phyloP scores from a whole-genome alignment of 2,113 vertebrate genomes.

The Noctilio leporinus region DNA sequence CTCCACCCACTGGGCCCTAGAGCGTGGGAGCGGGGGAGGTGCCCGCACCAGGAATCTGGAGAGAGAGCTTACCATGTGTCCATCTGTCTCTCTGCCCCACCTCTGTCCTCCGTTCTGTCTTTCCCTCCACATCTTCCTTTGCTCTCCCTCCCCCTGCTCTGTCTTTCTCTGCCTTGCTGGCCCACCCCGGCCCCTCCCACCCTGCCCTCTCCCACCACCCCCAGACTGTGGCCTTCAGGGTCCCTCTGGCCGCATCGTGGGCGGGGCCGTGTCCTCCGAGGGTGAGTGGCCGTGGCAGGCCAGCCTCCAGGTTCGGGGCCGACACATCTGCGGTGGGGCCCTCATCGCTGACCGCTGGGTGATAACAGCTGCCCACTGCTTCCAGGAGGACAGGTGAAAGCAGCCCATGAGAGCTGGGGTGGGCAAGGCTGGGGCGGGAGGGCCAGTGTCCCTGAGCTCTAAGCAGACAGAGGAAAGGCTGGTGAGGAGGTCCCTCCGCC shows the following conservation, averaged over 20 bases:
- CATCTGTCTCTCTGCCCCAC: background rate
- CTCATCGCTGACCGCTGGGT: constrained; percentile 91
- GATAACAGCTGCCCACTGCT: constrained; percentile 93
- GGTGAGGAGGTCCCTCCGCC: background rate
- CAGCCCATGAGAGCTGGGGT: rapidly evolving
- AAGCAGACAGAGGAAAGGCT: background rate
- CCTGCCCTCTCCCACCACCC: background rate
- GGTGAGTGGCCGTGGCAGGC: constrained; percentile 98
- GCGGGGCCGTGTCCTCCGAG: constrained; percentile 83
- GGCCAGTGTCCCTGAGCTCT: rapidly evolving
- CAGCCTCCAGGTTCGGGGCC: constrained; percentile 88
- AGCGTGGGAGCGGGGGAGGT: background rate
- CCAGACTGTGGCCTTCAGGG: constrained; percentile 90
- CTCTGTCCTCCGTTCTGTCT: background rate
- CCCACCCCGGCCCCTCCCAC: background rate
- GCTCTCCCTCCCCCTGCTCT: background rate
- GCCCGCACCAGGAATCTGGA: background rate
- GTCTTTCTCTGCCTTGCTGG: background rate
- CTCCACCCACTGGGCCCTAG: background rate
- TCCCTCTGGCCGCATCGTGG: constrained; percentile 86
- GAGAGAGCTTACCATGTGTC: rapidly evolving
- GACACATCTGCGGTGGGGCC: constrained; percentile 89
- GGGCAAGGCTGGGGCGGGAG: background rate
- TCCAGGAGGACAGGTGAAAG: constrained; percentile 86
- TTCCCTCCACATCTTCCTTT: background rate